phyloP scores from a whole-genome alignment of 2,888 invertebrate genomes.

The Agonum fuliginosum region DNA sequence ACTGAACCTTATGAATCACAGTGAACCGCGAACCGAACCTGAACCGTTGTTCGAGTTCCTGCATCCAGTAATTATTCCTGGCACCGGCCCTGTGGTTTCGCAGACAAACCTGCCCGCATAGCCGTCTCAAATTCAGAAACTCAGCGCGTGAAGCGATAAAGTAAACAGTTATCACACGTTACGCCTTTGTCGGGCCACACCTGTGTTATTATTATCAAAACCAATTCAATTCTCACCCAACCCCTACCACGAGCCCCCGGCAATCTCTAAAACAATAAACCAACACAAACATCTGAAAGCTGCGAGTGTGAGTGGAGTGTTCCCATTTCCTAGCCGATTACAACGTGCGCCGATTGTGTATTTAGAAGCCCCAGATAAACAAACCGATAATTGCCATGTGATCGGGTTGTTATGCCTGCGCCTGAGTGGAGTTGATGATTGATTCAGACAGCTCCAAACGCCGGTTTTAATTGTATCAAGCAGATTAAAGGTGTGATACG shows the following conservation, averaged over 20 bases:
- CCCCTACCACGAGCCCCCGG: conserved; percentile 5
- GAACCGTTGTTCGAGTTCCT: too few relatives aligned
- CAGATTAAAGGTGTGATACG: not conserved
- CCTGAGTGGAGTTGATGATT: not conserved
- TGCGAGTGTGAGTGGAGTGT: conserved; percentile 17
- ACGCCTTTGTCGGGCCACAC: conserved; percentile 32
- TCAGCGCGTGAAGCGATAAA: conserved; percentile 30
- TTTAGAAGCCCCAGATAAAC: conserved; percentile 56
- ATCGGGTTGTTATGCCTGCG: conserved; percentile 26
- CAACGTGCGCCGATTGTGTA: conserved; percentile 43
- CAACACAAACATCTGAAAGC: conserved; percentile 56
- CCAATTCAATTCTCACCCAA: conserved; percentile 54
- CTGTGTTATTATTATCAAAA: conserved; percentile 58
- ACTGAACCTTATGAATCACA: too few relatives aligned
- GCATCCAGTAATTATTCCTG: too few relatives aligned
- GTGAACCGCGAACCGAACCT: too few relatives aligned
- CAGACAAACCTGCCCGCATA: too few relatives aligned
- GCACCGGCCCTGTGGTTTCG: not conserved
- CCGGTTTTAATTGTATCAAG: conserved; percentile 10
- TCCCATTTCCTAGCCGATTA: conserved; percentile 50
- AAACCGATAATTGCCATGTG: conserved; percentile 56
- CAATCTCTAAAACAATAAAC: conserved; percentile 59
- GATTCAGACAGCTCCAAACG: not conserved
- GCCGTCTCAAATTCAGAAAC: too few relatives aligned
- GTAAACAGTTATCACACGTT: conserved; percentile 47